phyloP scores from a whole-genome alignment of 2,797 vertebrate species.

The Peromyscus attwateri region DNA sequence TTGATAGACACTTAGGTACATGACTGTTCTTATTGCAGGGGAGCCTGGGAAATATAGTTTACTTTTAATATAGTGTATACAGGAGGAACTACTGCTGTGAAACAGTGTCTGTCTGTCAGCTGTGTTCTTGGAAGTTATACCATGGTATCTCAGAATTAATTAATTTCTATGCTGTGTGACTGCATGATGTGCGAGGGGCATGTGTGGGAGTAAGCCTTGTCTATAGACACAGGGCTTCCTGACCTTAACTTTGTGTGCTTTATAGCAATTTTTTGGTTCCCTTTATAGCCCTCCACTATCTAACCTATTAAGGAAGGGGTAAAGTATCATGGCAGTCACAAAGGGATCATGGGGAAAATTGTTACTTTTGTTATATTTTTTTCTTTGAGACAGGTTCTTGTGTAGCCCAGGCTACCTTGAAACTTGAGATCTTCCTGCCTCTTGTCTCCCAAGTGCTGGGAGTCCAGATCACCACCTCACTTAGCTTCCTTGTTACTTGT shows the following conservation, averaged over 20 bases:
- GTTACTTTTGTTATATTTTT: neutral
- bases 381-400: neutral
- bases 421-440: neutral
- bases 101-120: conserved; percentile 22
- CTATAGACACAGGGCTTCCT: neutral
- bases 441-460: neutral
- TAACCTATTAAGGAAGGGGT: neutral
- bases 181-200: neutral
- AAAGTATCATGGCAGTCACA: neutral
- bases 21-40: neutral
- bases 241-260: neutral
- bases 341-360: neutral
- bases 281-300: neutral
- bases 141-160: neutral
- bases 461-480: neutral
- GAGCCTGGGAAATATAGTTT: conserved; percentile 3
- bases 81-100: conserved; percentile 18
- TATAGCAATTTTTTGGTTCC: neutral
- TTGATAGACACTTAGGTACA: neutral
- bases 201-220: neutral
- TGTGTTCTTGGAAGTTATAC: conserved; percentile 10
- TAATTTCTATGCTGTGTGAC: neutral
- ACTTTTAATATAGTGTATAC: neutral
- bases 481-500: neutral
- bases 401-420: neutral